phyloP scores from a whole-genome alignment of 2,888 invertebrate genomes.

The Drosophila differens region DNA sequence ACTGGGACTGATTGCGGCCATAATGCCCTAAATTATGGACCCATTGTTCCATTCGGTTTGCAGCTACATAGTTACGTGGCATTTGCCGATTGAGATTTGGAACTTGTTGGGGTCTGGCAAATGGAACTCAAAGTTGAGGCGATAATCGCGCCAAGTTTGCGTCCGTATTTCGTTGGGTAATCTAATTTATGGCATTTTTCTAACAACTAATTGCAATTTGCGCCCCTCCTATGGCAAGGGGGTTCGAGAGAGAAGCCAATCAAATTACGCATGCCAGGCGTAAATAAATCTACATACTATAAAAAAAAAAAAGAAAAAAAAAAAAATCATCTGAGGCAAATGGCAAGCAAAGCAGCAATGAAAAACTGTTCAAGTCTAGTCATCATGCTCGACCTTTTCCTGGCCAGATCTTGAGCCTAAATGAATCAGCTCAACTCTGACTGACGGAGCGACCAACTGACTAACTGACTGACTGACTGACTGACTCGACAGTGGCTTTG shows the following conservation, averaged over 20 bases:
- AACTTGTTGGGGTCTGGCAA: constrained; percentile 13
- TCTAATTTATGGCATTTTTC: constrained; percentile 79
- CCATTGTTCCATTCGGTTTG: constrained; percentile 65
- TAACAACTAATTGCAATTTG: constrained; percentile 78
- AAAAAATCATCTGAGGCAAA: constrained; percentile 49
- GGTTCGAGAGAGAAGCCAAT: constrained; percentile 34
- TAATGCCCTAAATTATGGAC: constrained; percentile 75
- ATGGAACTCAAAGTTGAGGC: constrained; percentile 49
- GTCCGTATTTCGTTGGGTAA: constrained; percentile 63
- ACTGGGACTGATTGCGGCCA: constrained; percentile 55
- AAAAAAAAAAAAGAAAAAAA: neutral
- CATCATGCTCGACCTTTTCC: constrained; percentile 53
- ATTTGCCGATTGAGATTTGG: neutral
- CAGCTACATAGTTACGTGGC: constrained; percentile 42
- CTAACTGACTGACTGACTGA: constrained; percentile 29
- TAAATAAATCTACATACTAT: constrained; percentile 61
- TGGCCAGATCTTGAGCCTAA: constrained; percentile 36
- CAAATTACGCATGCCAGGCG: constrained; percentile 73
- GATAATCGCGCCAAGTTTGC: constrained; percentile 68
- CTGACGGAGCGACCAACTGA: neutral
- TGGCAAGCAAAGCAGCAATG: constrained; percentile 47
- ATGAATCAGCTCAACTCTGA: constrained; percentile 40
- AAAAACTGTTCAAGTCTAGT: constrained; percentile 48
- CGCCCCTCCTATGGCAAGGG: constrained; percentile 33
- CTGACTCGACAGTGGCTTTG: constrained; percentile 68